Evolutionary conservation across 1,140 invertebrate genomes (phyloP).

Genomic region (Luehdorfia chinensis): DNA sequence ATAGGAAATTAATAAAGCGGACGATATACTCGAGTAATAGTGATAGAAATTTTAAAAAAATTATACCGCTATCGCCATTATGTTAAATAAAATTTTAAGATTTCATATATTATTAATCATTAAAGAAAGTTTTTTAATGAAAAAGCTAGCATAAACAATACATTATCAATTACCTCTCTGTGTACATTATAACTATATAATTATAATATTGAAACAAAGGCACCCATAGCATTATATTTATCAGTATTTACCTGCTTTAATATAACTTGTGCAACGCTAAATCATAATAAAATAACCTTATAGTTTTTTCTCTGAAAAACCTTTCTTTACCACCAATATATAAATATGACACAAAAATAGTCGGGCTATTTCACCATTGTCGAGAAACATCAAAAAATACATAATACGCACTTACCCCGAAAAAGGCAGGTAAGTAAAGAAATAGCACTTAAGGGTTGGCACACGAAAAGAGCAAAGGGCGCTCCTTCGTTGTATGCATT

Average conservation of each 20-base stretch:
- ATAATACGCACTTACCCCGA: constrained; percentile 33
- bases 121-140: too few species aligned
- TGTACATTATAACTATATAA: too few species aligned
- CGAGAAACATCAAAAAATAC: constrained; percentile 27
- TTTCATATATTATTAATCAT: too few species aligned
- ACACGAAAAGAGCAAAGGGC: constrained; percentile 68
- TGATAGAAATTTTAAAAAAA: not conserved
- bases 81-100: too few species aligned
- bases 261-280: too few species aligned
- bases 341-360: constrained; percentile 9
- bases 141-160: too few species aligned
- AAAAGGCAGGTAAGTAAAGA: constrained; percentile 46
- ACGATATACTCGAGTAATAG: constrained; percentile 18
- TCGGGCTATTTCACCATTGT: not conserved
- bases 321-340: not conserved
- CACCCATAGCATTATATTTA: too few species aligned
- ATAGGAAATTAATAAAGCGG: constrained; percentile 26
- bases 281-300: too few species aligned
- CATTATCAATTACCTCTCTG: too few species aligned
- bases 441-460: constrained; percentile 41
- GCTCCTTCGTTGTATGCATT: constrained; percentile 49
- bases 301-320: not conserved
- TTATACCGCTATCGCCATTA: too few species aligned
- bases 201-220: too few species aligned
- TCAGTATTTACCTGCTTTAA: too few species aligned